Base-by-base conservation (phyloP, 1,140 invertebrate species). In the Formica selysi region DNA sequence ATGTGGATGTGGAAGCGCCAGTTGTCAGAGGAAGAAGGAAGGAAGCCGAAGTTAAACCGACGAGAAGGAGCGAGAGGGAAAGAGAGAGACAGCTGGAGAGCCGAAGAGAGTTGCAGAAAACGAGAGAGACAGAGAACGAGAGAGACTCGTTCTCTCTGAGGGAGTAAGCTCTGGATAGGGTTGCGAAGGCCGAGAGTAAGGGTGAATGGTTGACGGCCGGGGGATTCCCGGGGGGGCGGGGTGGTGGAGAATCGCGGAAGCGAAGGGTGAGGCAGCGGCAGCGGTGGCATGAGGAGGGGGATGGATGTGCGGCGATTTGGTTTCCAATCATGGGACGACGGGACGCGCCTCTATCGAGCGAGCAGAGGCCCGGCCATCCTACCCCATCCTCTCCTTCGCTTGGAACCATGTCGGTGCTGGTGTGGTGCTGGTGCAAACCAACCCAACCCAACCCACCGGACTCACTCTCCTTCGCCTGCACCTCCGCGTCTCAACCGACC, bases 271-370 rank as follows among this genome's bases (percentile, higher is more conserved):
- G 81, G 76, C 74, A 73, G 88, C 90, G 70, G 87, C 76, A 76
- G 83, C 57, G 71, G 65, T 44, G 85, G 87, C 26, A 80, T 83
- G 59, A 83, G 86, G 83, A 87, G 86, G 86, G 92, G 93, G 92
- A 94, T 94, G 94, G 94, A 95, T 95, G 95, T 95, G 94, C 94
- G 94, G 94, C 94, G 94, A 95, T 95, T 95, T 95, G 94, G 94
- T 95, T 95, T 95, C 94, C 94, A 95, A 95, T 95, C 94, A 95
- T 95, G 94, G 93, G 94, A 95, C 94, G 94, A 94, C 94, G 94
- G 93, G 94, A 94, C 93, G 94, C 94, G 94, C 94, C 94, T 95
- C 94, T 95, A 95, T 95, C 94, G 95, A 95, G 94, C 95, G 94
- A 93, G 90, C 92, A 93, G 92, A 92, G 93, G 91, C 94, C 94